phyloP scores from a whole-genome alignment of 2,113 vertebrate species.

The Paramisgurnus dabryanus region DNA sequence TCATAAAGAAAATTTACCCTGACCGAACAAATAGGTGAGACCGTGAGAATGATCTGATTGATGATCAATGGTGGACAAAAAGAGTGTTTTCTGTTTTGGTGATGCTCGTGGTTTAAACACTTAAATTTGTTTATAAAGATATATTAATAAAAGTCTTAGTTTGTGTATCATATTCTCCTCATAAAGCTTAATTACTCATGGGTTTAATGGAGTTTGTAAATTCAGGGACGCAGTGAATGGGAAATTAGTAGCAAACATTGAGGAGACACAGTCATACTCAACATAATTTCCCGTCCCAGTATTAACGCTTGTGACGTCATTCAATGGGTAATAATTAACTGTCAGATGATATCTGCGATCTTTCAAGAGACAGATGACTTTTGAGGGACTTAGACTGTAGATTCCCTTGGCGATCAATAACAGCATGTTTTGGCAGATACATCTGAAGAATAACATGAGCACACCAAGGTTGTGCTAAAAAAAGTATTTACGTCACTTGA shows the following conservation, averaged over 20 bases:
- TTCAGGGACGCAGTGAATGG: not conserved
- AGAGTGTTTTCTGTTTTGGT: no score
- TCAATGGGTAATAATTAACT: conserved; percentile 32
- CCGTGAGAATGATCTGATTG: no score
- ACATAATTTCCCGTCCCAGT: conserved; percentile 3
- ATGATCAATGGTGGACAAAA: no score
- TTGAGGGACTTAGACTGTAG: conserved; percentile 4
- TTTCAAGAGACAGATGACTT: conserved; percentile 20
- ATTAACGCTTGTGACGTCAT: conserved; percentile 3
- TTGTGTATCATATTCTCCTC: not conserved
- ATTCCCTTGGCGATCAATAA: not conserved
- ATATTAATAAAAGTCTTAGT: no score
- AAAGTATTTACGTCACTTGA: not conserved
- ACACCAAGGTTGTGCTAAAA: not conserved
- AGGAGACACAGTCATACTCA: not conserved
- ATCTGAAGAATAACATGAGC: not conserved
- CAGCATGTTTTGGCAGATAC: not conserved
- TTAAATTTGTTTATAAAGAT: no score
- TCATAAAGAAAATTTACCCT: no score
- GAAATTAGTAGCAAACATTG: not conserved
- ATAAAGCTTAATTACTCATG: not conserved
- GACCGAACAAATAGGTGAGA: no score
- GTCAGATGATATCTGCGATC: conserved; percentile 34
- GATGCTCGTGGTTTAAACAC: no score
- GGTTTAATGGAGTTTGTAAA: no score